Conservation (phyloP, 2,113 vertebrate species). For the Lepisosteus oculatus region DNA sequence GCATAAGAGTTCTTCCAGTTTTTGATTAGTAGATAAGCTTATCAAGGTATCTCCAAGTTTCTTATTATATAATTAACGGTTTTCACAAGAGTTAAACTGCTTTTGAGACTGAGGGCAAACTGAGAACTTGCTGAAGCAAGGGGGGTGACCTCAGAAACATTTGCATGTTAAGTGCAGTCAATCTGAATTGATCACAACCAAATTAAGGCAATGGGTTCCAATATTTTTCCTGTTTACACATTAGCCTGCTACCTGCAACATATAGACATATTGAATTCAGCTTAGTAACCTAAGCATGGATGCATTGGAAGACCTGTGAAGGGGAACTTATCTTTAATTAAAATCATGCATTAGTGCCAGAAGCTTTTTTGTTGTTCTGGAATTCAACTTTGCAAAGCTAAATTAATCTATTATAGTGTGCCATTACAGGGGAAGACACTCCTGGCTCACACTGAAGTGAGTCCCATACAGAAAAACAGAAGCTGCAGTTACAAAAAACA, state of each 20-base stretch:
- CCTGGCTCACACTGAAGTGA: neutral
- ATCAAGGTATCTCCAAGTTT: no score
- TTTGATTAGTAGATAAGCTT: no score
- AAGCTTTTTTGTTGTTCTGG: slow-evolving; percentile 40
- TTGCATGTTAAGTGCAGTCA: slow-evolving; percentile 94
- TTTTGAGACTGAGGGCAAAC: slow-evolving; percentile 22
- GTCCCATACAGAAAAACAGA: neutral
- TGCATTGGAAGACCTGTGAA: slow-evolving; percentile 70
- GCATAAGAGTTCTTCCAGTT: no score
- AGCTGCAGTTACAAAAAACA: neutral
- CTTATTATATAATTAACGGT: no score
- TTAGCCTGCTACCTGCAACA: slow-evolving; percentile 79
- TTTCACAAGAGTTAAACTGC: no score
- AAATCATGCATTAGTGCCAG: slow-evolving; percentile 85
- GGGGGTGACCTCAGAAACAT: slow-evolving; percentile 64
- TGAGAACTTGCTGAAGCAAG: slow-evolving; percentile 54
- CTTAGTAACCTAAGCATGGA: slow-evolving; percentile 85
- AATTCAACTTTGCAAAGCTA: slow-evolving; percentile 26
- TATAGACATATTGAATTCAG: slow-evolving; percentile 91
- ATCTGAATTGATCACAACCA: slow-evolving; percentile 90
- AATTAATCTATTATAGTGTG: slow-evolving; percentile 17
- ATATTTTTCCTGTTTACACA: slow-evolving; percentile 83
- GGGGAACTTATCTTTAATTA: slow-evolving; percentile 99
- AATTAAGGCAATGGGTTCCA: slow-evolving; percentile 91
- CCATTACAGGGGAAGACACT: neutral